Percentiles rank a stretch among this genome's conserved stretches.
Evolutionary conservation across 2,797 vertebrate species (phyloP).

Genomic region (Linurgus olivaceus): DNA sequence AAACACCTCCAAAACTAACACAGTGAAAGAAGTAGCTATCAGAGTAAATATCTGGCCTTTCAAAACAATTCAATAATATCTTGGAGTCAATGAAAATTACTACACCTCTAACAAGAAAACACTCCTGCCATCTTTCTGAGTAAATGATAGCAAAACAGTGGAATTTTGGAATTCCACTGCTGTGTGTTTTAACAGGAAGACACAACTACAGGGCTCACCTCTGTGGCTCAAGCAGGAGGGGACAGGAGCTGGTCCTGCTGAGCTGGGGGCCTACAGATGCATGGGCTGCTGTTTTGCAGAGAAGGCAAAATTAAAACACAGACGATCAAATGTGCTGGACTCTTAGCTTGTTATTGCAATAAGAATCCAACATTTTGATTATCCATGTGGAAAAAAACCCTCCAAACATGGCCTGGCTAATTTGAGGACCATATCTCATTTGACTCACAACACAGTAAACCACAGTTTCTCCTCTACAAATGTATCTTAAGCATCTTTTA

Average conservation of each 20-base stretch:
- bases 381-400: rapidly evolving
- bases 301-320: neutral
- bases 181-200: neutral
- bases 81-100: neutral
- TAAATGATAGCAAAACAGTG: neutral
- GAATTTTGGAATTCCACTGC: neutral
- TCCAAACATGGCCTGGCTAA: neutral
- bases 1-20: neutral
- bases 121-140: neutral
- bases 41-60: neutral
- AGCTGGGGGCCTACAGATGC: neutral
- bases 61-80: neutral
- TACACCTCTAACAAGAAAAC: neutral
- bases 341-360: neutral
- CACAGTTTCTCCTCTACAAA: neutral
- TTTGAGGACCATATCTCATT: neutral
- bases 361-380: neutral
- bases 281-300: neutral
- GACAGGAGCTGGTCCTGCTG: neutral
- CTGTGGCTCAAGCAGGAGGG: neutral
- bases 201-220: neutral
- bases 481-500: neutral
- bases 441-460: neutral
- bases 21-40: neutral
- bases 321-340: neutral